Evolutionary conservation across 2,888 invertebrate species (phyloP).

Genomic region (Ctena decussata): DNA sequence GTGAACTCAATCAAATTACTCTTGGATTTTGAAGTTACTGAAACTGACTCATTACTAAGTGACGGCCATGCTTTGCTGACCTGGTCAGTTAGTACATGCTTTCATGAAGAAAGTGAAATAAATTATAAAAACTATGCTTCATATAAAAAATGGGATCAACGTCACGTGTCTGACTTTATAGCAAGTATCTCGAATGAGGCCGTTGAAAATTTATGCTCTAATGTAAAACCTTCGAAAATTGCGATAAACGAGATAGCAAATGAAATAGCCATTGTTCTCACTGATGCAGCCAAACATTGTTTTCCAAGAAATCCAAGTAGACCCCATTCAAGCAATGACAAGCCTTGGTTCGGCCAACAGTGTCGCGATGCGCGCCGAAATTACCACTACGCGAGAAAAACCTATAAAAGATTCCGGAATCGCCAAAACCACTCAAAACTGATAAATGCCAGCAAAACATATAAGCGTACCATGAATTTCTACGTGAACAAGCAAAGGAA

Average conservation of each 20-base stretch:
- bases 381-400: constrained; percentile 10
- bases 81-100: background rate
- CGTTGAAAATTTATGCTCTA: background rate
- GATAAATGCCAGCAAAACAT: constrained; percentile 5
- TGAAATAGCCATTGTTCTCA: background rate
- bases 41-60: constrained; percentile 23
- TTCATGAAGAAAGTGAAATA: background rate
- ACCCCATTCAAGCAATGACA: background rate
- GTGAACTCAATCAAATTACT: background rate
- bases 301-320: background rate
- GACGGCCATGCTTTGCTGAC: constrained; percentile 19
- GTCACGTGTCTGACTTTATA: too few species aligned
- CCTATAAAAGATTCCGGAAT: background rate
- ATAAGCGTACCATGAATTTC: constrained; percentile 22
- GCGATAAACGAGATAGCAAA: background rate
- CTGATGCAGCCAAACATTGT: background rate
- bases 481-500: constrained; percentile 8
- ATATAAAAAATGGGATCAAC: background rate
- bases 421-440: background rate
- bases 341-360: constrained; percentile 34
- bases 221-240: background rate
- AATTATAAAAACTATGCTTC: background rate
- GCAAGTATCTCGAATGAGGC: background rate
- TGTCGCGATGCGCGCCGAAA: constrained; percentile 8
- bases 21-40: background rate